Percentiles rank a stretch among this genome's conserved stretches.
These are phyloP conservation scores for Ceyx erithaca DNA, from an alignment of 2,797 vertebrate species.

Conservation along the genomic window DNA sequence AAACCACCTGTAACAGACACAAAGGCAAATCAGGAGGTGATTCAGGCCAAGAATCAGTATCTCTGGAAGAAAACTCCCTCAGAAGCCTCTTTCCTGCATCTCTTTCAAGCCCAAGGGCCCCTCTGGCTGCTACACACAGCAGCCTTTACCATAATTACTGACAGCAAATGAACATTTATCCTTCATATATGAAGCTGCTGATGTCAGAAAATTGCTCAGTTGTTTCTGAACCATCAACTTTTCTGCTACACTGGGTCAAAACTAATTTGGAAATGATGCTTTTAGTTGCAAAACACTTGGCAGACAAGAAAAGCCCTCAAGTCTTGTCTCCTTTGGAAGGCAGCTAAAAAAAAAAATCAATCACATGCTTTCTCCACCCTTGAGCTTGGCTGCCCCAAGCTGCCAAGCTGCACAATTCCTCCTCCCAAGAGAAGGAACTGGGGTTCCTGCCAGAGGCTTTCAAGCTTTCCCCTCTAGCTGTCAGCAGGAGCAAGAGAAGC, in stretches of 20 bases:
- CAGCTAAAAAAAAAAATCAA: background rate
- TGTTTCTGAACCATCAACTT: background rate
- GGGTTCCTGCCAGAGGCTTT: background rate
- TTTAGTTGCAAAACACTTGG: background rate
- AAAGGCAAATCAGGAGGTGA: background rate
- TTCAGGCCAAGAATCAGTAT: fast-evolving
- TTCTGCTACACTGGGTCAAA: background rate
- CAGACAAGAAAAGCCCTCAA: background rate
- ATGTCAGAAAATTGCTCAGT: background rate
- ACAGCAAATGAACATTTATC: background rate
- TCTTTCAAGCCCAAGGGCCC: background rate
- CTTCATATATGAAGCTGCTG: background rate
- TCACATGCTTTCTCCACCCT: background rate
- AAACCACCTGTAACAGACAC: constrained; percentile 86
- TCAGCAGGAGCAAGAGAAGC: background rate
- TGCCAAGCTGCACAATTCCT: background rate
- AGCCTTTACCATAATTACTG: background rate
- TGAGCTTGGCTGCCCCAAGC: background rate
- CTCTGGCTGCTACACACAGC: fast-evolving
- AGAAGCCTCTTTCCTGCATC: background rate
- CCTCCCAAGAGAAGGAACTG: background rate
- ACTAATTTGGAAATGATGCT: background rate
- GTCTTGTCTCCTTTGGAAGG: background rate
- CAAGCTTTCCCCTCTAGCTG: background rate
- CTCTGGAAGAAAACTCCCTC: background rate